phyloP scores from a whole-genome alignment of 2,888 invertebrate genomes.

The Syrphus vitripennis region DNA sequence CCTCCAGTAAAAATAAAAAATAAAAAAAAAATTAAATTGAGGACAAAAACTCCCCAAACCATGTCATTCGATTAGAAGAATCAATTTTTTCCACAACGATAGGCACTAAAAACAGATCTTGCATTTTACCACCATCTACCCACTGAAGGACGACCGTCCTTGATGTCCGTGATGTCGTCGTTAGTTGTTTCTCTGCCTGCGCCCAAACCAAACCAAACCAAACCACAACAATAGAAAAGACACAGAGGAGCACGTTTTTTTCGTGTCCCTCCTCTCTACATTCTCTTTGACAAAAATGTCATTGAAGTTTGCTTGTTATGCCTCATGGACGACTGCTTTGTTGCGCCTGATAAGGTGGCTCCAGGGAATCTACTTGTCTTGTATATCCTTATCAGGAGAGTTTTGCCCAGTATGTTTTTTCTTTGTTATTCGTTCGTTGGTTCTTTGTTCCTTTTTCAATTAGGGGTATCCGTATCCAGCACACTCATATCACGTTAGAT shows the following conservation, averaged over 20 bases:
- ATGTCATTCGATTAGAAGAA: constrained; percentile 61
- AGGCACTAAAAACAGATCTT: constrained; percentile 32
- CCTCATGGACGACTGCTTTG: constrained; percentile 24
- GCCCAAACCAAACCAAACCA: neutral
- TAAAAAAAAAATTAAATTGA: constrained; percentile 3
- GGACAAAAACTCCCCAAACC: constrained; percentile 29
- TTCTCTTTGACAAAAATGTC: constrained; percentile 52
- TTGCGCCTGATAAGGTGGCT: constrained; percentile 10
- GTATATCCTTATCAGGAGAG: constrained; percentile 56
- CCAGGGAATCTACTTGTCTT: constrained; percentile 30
- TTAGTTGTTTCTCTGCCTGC: neutral
- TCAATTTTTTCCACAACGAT: constrained; percentile 43
- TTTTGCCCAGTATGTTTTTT: constrained; percentile 8
- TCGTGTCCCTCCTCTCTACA: neutral
- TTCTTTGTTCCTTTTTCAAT: constrained; percentile 50
- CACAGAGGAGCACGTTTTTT: neutral
- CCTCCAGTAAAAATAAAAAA: neutral
- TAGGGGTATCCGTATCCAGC: constrained; percentile 32
- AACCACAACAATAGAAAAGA: neutral
- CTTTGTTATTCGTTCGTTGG: neutral
- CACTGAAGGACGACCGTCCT: neutral
- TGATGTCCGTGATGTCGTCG: neutral
- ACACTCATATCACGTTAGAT: constrained; percentile 54
- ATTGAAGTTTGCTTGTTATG: constrained; percentile 25
- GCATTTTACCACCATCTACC: neutral